Percentiles rank a stretch among this genome's conserved stretches.
These are phyloP conservation scores for Cantharis nigra DNA, from an alignment of 2,888 invertebrate species.

Conservation along the genomic window DNA sequence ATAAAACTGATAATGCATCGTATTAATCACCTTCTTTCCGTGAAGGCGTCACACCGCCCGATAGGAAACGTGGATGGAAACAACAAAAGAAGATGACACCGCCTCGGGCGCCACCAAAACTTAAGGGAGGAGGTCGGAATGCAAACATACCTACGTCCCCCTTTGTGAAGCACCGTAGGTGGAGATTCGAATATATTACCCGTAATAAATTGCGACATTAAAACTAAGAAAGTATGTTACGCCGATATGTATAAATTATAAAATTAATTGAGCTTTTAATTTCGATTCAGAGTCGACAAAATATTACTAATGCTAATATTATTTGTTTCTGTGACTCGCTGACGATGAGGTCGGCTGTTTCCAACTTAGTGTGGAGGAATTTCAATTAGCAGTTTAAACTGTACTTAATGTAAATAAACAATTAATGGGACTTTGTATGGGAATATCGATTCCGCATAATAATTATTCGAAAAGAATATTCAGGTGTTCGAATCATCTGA, in stretches of 20 bases:
- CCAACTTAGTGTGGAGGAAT: not conserved
- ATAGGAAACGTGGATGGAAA: not conserved
- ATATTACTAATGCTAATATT: not conserved
- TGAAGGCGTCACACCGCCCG: not conserved
- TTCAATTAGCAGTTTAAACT: not conserved
- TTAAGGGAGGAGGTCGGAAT: not conserved
- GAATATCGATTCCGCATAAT: not conserved
- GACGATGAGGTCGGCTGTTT: not conserved
- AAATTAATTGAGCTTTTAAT: not conserved
- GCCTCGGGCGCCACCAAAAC: not conserved
- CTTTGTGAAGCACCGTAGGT: not conserved
- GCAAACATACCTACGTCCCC: not conserved
- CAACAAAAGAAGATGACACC: not conserved
- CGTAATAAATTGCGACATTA: not conserved
- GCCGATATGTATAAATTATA: not conserved
- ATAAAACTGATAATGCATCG: not conserved
- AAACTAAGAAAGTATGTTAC: not conserved
- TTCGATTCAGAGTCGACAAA: not conserved
- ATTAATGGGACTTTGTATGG: not conserved
- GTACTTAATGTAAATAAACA: not conserved
- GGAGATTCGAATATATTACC: not conserved
- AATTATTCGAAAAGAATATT: not conserved
- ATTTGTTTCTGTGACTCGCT: not conserved
- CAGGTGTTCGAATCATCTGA: not conserved
- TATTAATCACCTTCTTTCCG: not conserved